phyloP scores from a whole-genome alignment of 2,113 vertebrate genomes.

The Mixornis gularis region DNA sequence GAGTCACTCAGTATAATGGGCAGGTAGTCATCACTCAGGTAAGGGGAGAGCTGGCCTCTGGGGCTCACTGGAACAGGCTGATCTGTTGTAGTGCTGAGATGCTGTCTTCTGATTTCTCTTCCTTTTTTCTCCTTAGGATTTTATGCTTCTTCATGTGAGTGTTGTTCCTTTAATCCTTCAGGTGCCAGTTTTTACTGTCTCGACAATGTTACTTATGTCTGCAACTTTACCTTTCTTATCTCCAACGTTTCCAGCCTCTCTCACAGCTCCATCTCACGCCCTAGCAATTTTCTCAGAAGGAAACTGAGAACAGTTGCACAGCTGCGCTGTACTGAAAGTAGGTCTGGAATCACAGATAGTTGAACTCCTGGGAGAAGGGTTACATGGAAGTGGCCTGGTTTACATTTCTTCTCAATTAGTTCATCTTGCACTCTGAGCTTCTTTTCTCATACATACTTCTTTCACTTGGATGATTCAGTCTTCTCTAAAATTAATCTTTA shows the following conservation, averaged over 20 bases:
- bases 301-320: background rate
- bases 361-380: constrained; percentile 2
- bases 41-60: background rate
- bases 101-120: background rate
- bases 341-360: constrained; percentile 14
- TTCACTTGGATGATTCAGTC: background rate
- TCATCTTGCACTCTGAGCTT: background rate
- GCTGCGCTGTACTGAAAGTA: background rate
- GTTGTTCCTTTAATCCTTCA: background rate
- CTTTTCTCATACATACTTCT: background rate
- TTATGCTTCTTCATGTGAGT: background rate
- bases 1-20: constrained; percentile 15
- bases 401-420: constrained; percentile 33
- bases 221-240: background rate
- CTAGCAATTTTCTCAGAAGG: constrained; percentile 9
- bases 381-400: constrained; percentile 22
- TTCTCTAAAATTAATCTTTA: background rate
- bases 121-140: background rate
- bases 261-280: constrained; percentile 6
- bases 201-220: background rate
- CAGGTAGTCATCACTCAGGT: constrained; percentile 6
- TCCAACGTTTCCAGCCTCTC: background rate
- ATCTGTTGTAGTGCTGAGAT: background rate
- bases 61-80: background rate
- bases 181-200: background rate